Conservation (phyloP, 2,888 invertebrate species). For the Pristionchus fissidentatus region DNA sequence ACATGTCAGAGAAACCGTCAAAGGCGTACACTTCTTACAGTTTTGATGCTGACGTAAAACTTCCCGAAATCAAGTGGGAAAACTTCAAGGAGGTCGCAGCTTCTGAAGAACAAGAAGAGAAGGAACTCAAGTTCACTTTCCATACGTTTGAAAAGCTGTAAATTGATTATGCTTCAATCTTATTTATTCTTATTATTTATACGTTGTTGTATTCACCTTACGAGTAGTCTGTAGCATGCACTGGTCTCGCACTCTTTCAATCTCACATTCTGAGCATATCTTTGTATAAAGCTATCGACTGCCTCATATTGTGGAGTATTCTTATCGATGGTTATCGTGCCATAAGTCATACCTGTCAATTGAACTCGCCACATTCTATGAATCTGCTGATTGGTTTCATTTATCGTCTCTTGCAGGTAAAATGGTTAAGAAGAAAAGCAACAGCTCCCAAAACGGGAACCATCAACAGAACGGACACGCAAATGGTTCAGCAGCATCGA, state of each 20-base stretch:
- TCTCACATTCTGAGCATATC: conserved; percentile 6
- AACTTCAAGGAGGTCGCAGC: background rate
- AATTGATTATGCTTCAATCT: background rate
- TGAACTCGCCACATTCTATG: background rate
- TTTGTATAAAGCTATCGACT: conserved; percentile 6
- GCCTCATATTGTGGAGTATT: background rate
- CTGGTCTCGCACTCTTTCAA: background rate
- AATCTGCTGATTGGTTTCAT: background rate
- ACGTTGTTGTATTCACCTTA: background rate
- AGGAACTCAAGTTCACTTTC: conserved; percentile 40
- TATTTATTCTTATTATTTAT: background rate
- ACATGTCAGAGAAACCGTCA: background rate
- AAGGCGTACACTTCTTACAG: conserved; percentile 52
- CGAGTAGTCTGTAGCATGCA: conserved; percentile 9
- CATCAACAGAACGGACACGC: background rate
- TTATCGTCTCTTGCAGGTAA: background rate
- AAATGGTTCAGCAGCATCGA: background rate
- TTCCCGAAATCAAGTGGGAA: conserved; percentile 64
- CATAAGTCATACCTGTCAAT: conserved; percentile 22
- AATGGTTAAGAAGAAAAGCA: conserved; percentile 28
- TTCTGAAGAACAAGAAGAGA: conserved; percentile 38
- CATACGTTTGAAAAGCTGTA: conserved; percentile 24
- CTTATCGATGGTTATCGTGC: conserved; percentile 7
- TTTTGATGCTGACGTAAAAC: conserved; percentile 70
- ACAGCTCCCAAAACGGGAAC: no score